These are phyloP conservation scores for Geotrupes spiniger DNA, from an alignment of 2,888 invertebrate species.

Conservation along the genomic window DNA sequence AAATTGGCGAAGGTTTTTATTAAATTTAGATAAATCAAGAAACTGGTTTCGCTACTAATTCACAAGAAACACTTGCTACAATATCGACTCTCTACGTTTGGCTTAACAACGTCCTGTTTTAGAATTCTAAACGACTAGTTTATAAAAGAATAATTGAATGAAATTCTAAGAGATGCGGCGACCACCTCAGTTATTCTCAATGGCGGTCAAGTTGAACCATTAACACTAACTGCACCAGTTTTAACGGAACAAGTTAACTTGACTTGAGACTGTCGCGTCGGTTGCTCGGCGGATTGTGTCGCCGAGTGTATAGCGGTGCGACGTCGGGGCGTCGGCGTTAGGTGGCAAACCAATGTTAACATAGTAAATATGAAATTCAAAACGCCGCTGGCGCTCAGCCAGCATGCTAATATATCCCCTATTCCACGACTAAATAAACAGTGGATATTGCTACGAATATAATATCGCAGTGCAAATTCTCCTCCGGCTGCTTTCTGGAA, in stretches of 20 bases:
- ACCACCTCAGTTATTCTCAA: slow-evolving; percentile 13
- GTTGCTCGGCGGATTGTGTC: neutral
- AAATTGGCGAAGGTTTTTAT: neutral
- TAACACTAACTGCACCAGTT: slow-evolving; percentile 22
- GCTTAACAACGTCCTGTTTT: slow-evolving; percentile 7
- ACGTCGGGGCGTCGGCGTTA: slow-evolving; percentile 26
- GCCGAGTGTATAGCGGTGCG: neutral
- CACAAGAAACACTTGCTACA: slow-evolving; percentile 2
- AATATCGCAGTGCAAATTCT: slow-evolving; percentile 29
- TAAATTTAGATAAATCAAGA: slow-evolving; percentile 4
- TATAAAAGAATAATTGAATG: slow-evolving; percentile 22
- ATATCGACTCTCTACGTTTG: neutral
- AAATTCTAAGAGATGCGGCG: slow-evolving; percentile 20
- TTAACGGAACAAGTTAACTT: slow-evolving; percentile 6
- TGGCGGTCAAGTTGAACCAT: slow-evolving; percentile 22
- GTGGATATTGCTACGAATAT: slow-evolving; percentile 32
- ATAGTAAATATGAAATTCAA: slow-evolving; percentile 48
- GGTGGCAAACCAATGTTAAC: slow-evolving; percentile 44
- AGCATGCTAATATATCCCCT: slow-evolving; percentile 43
- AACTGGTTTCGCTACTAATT: slow-evolving; percentile 2
- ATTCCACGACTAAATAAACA: slow-evolving; percentile 34
- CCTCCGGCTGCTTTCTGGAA: slow-evolving; percentile 11
- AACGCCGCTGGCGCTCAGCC: slow-evolving; percentile 43
- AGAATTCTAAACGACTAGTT: slow-evolving; percentile 15
- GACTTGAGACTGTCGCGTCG: neutral